Conservation (phyloP, 53 echinoderm and acorn worm genomes). For the Paracentrotus lividus region DNA sequence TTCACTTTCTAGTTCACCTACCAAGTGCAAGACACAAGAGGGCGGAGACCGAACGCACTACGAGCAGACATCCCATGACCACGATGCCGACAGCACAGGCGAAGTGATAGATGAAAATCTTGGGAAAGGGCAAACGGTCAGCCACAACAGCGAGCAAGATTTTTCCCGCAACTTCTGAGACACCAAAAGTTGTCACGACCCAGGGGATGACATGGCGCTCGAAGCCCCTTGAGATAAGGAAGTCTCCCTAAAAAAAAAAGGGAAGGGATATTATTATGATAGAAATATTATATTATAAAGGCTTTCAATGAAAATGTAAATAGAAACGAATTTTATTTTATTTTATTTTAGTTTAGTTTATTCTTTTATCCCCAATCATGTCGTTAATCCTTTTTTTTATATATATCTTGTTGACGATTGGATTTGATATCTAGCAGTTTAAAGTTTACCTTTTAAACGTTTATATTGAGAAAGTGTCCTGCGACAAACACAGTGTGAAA, state of each 20-base stretch:
- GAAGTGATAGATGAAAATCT: conserved; percentile 79
- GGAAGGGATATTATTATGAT: too few species aligned
- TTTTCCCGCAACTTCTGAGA: conserved; percentile 76
- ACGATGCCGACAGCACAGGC: conserved; percentile 74
- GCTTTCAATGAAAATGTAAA: too few species aligned
- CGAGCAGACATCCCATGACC: conserved; percentile 75
- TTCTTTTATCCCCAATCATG: too few species aligned
- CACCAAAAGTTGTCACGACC: conserved; percentile 60
- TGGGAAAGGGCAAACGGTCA: conserved; percentile 80
- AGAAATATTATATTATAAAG: background rate
- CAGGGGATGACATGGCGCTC: conserved; percentile 53
- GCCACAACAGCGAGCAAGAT: conserved; percentile 74
- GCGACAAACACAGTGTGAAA: too few species aligned
- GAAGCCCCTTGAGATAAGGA: conserved; percentile 52
- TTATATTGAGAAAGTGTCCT: too few species aligned
- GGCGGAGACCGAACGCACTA: conserved; percentile 61
- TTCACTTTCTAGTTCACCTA: too few species aligned
- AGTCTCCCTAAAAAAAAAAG: conserved; percentile 37
- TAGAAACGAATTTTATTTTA: too few species aligned
- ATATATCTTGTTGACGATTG: too few species aligned
- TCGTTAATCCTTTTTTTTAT: too few species aligned
- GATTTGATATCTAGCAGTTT: too few species aligned
- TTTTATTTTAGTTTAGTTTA: too few species aligned
- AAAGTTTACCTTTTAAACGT: too few species aligned
- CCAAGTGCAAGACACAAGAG: conserved; percentile 75